Base-by-base conservation (phyloP, 2,888 invertebrate species). In the Brachypterus glaber region DNA sequence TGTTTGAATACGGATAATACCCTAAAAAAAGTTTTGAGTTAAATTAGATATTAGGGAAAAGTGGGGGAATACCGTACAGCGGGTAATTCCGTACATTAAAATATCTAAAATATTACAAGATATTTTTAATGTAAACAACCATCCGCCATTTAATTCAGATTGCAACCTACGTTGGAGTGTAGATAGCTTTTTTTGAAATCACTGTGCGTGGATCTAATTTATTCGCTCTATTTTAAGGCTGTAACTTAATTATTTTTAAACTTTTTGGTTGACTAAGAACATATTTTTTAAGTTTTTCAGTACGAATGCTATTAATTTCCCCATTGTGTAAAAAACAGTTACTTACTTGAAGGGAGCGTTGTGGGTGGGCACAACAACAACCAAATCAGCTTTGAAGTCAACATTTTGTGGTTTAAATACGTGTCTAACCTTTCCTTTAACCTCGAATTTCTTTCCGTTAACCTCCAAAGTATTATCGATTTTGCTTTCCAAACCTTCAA, bases 381-480 rank as follows among this genome's bases (percentile, higher is more conserved):
- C 68, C 33, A 77, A 68, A 41, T 72, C 64, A 12, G 74, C 71
- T 2, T 74, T 76, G 40, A 75, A 52, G 33, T 77, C 67, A 11
- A 73, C 49, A 44, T 77, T 74, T 36, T 74, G 71, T 1, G 70
- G 66, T 48, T 70, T 69, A 3, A 68, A 58, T 35, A 68, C 71
- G 53, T 79, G 76, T 1, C 66, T 62, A 0, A 79, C 62, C 0
- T 71, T 69, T 32, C 78, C 76, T 17, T 73, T 73, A 1, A 78
- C 60, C 50, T 77, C 74, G 51, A 79, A 73, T 53, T 73, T 79
- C 34, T 75, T 76, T 8, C 76, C 70, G 30, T 74, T 74, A 11
- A 82, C 48, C 3, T 70, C 68, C 5, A 83, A 41, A 24, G 69
- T 70, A 50, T 79, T 75, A 27, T 71, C 69, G 27, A 77, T 69